A percentile compares a stretch with the other conserved stretches of the same genome.
phyloP scores from a whole-genome alignment of 2,797 vertebrate genomes.

The Notolabrus celidotus region DNA sequence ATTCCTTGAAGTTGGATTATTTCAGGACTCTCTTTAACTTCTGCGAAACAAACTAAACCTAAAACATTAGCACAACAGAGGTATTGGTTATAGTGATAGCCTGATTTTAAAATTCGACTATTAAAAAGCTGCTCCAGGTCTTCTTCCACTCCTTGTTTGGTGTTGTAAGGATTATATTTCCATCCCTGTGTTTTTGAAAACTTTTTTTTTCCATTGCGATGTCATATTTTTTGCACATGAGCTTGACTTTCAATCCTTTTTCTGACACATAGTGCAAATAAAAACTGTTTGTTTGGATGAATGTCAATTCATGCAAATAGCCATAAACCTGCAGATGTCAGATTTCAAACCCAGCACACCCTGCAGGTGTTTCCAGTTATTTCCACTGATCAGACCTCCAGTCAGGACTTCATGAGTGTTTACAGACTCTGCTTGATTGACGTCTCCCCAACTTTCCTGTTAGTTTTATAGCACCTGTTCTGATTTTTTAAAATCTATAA shows the following conservation, averaged over 20 bases:
- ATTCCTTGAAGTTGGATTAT: no score
- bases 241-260: no score
- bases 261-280: not conserved
- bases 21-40: not conserved
- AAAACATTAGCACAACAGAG: not conserved
- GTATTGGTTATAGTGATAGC: no score
- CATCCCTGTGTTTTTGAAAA: no score
- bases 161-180: not conserved
- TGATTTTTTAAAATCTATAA: conserved; percentile 10
- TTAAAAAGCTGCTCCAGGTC: no score
- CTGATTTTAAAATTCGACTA: no score
- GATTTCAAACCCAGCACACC: not conserved
- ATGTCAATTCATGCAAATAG: not conserved
- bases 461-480: conserved; percentile 16
- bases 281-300: not conserved
- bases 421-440: conserved; percentile 19
- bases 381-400: not conserved
- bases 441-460: conserved; percentile 7
- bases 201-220: not conserved
- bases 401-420: not conserved
- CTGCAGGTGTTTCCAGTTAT: not conserved
- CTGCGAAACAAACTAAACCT: not conserved
- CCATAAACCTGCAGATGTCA: conserved; percentile 4
- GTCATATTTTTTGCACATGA: not conserved
- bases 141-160: not conserved